Percentiles rank a stretch among this genome's conserved stretches.
phyloP scores from a whole-genome alignment of 2,797 vertebrate genomes.

The Enteromius fasciolatus region DNA sequence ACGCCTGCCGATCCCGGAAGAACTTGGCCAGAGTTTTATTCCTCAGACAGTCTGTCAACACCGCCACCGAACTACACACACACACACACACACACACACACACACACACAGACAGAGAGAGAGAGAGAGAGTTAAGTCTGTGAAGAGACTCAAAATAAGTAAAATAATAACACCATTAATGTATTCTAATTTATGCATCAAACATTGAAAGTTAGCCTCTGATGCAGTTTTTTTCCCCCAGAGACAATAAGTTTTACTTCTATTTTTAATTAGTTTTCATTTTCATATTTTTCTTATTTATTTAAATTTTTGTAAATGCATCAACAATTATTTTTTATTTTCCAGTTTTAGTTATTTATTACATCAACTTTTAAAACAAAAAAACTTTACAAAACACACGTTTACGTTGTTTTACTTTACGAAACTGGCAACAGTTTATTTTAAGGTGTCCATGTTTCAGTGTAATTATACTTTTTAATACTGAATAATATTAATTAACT shows the following conservation, averaged over 20 bases:
- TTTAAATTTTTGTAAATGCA: not conserved
- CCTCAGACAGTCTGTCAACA: constrained; percentile 92
- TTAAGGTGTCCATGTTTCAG: too few relatives aligned
- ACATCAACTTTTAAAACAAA: too few relatives aligned
- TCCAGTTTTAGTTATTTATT: not conserved
- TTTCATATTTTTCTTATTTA: not conserved
- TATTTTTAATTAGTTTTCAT: not conserved
- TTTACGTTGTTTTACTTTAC: not conserved
- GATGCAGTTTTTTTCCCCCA: not conserved
- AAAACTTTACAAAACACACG: too few relatives aligned
- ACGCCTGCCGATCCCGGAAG: constrained; percentile 90
- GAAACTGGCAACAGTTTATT: too few relatives aligned
- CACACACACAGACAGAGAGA: constrained; percentile 35
- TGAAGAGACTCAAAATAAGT: not conserved
- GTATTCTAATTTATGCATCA: not conserved
- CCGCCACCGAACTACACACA: constrained; percentile 85
- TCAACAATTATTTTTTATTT: not conserved
- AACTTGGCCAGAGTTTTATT: constrained; percentile 91
- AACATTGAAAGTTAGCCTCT: not conserved
- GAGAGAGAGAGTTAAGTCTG: not conserved
- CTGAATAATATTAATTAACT: too few relatives aligned
- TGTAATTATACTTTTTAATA: too few relatives aligned
- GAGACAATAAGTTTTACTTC: not conserved
- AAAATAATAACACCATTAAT: not conserved
- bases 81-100: constrained; percentile 44